phyloP scores from a whole-genome alignment of 2,888 invertebrate species.

The Lycia hirtaria region DNA sequence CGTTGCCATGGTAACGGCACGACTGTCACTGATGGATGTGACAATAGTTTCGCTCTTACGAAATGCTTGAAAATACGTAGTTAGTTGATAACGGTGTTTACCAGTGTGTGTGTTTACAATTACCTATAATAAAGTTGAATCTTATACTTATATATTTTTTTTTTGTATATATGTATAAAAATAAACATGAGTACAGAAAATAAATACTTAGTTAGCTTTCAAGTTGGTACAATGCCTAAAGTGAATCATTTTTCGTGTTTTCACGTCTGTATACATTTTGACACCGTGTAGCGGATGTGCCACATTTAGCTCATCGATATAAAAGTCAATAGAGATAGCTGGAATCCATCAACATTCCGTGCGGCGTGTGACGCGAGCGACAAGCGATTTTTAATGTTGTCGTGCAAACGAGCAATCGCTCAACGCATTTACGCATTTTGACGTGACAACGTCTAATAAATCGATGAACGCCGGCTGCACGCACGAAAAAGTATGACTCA shows the following conservation, averaged over 20 bases:
- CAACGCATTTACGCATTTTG: too few relatives aligned
- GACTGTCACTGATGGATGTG: constrained; percentile 48
- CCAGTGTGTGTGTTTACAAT: neutral
- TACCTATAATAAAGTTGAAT: too few relatives aligned
- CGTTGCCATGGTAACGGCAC: constrained; percentile 66
- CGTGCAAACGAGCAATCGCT: constrained; percentile 24
- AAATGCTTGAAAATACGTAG: constrained; percentile 23
- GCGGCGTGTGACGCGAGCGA: constrained; percentile 19
- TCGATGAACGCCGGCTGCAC: too few relatives aligned
- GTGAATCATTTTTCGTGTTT: too few relatives aligned
- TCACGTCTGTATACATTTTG: neutral
- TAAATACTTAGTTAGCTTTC: too few relatives aligned
- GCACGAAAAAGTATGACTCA: too few relatives aligned
- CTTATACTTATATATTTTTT: too few relatives aligned
- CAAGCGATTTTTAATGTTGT: constrained; percentile 34
- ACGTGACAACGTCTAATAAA: too few relatives aligned
- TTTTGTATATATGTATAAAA: too few relatives aligned
- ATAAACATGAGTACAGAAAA: too few relatives aligned
- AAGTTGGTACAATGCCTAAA: too few relatives aligned
- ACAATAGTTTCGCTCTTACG: constrained; percentile 34
- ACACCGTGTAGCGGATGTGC: constrained; percentile 24
- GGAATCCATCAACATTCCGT: constrained; percentile 35
- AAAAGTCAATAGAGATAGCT: constrained; percentile 30
- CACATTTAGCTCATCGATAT: constrained; percentile 28
- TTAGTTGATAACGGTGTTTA: too few relatives aligned